Percentiles rank a stretch among this genome's conserved stretches.
Conservation (phyloP, 2,888 invertebrate species). For the Drosophila mayaguana region DNA sequence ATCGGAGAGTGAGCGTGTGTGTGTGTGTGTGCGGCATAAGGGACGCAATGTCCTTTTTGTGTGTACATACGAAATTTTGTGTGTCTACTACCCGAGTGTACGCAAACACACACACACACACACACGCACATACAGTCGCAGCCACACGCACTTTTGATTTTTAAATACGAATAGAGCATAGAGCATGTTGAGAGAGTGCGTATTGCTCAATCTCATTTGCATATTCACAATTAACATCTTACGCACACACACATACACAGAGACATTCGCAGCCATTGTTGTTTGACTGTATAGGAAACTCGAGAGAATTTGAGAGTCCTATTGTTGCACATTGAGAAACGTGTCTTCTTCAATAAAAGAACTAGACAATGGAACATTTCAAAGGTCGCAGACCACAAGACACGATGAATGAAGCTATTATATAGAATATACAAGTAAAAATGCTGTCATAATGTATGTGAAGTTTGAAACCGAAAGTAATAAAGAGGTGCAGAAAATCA, state of each 20-base stretch:
- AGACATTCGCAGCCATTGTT: slow-evolving; percentile 26
- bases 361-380: slow-evolving; percentile 26
- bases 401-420: neutral
- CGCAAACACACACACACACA: slow-evolving; percentile 26
- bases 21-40: slow-evolving; percentile 49
- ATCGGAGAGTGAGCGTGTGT: neutral
- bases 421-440: neutral
- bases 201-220: slow-evolving; percentile 36
- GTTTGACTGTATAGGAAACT: slow-evolving; percentile 17
- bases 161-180: slow-evolving; percentile 19
- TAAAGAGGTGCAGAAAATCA: neutral
- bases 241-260: slow-evolving; percentile 19
- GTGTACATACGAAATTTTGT: slow-evolving; percentile 43
- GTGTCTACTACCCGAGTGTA: slow-evolving; percentile 29
- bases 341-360: slow-evolving; percentile 24
- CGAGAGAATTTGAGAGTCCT: slow-evolving; percentile 23
- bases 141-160: slow-evolving; percentile 61
- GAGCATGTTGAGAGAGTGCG: slow-evolving; percentile 22
- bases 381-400: neutral
- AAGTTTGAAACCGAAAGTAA: neutral
- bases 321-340: slow-evolving; percentile 29
- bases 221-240: slow-evolving; percentile 53
- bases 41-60: slow-evolving; percentile 77
- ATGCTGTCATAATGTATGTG: neutral
- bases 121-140: slow-evolving; percentile 37